These are phyloP conservation scores for Anniella stebbinsi DNA, from an alignment of 2,797 vertebrate genomes.

Conservation along the genomic window DNA sequence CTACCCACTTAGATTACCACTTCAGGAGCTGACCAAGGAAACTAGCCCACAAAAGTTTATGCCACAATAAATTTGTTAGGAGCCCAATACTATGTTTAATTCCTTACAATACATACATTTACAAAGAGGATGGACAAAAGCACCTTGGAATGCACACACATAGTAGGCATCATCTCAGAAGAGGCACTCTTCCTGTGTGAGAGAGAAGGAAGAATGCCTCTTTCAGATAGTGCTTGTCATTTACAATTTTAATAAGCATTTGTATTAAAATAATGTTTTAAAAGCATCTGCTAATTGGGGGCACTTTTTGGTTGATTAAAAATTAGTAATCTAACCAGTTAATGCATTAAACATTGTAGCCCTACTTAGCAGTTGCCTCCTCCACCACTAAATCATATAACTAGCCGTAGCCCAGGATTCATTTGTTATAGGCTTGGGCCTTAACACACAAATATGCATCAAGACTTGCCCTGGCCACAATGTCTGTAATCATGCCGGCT, in stretches of 20 bases:
- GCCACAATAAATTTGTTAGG: background rate
- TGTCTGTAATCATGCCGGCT: background rate
- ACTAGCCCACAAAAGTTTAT: background rate
- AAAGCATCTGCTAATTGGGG: background rate
- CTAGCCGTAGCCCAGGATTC: too few species aligned
- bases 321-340: background rate
- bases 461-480: background rate
- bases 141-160: background rate
- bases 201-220: too few species aligned
- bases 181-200: too few species aligned
- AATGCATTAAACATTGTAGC: background rate
- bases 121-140: background rate
- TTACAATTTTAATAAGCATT: background rate
- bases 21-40: background rate
- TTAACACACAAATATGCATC: background rate
- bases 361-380: background rate
- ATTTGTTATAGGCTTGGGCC: background rate
- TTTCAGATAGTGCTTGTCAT: background rate
- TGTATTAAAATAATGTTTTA: background rate
- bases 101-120: background rate
- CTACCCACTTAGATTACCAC: background rate
- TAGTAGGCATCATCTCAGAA: too few species aligned
- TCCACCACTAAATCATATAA: background rate
- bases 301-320: too few species aligned
- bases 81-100: too few species aligned